Evolutionary conservation across 2,113 vertebrate genomes (phyloP).

Genomic region (Notarius lentiginosus): DNA sequence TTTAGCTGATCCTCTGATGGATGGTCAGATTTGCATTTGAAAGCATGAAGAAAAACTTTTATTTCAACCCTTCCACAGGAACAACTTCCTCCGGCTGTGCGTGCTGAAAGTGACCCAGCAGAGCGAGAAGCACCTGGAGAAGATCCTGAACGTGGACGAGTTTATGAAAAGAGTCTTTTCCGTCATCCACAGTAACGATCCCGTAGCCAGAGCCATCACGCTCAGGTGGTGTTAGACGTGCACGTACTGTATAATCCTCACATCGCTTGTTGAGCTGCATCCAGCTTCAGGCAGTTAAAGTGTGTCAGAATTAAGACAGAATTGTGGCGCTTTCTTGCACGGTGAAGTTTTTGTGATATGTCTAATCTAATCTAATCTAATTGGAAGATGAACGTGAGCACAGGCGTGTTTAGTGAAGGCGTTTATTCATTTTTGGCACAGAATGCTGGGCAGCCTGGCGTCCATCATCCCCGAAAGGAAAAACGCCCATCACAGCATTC

Average conservation of each 20-base stretch:
- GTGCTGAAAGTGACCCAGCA: slow-evolving; percentile 98
- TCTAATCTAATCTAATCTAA: no score
- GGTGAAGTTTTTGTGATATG: background rate
- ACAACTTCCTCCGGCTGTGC: slow-evolving; percentile 94
- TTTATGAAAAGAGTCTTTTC: slow-evolving; percentile 98
- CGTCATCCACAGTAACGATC: slow-evolving; percentile 97
- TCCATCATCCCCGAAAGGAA: slow-evolving; percentile 98
- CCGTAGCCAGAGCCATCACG: slow-evolving; percentile 94
- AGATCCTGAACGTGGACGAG: slow-evolving; percentile 97
- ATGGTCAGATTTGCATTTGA: background rate
- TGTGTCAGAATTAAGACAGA: background rate
- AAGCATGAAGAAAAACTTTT: background rate
- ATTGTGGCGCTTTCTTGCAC: background rate
- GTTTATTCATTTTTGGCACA: slow-evolving; percentile 57
- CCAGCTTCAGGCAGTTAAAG: background rate
- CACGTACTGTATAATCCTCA: background rate
- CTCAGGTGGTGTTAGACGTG: slow-evolving; percentile 66
- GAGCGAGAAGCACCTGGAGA: slow-evolving; percentile 97
- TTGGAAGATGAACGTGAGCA: background rate
- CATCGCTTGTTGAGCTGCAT: background rate
- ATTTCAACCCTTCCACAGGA: slow-evolving; percentile 68
- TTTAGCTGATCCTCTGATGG: background rate
- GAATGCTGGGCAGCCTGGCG: slow-evolving; percentile 96
- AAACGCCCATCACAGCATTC: slow-evolving; percentile 97
- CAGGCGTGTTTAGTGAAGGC: background rate